phyloP scores from a whole-genome alignment of 2,888 invertebrate species.

The Tiphia femorata region DNA sequence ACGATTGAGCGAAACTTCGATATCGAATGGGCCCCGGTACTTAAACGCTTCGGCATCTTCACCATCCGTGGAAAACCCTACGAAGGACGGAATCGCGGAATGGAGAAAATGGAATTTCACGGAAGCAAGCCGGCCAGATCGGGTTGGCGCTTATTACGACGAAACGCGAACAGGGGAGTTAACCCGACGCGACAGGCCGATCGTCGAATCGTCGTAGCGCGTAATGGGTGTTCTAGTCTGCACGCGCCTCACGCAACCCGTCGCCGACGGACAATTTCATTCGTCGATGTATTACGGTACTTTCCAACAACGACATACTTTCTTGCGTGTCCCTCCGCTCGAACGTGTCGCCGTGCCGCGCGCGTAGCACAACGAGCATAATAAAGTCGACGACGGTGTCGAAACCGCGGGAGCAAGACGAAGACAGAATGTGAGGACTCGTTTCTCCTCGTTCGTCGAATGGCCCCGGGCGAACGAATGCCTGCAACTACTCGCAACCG shows the following conservation, averaged over 20 bases:
- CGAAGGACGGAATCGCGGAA: constrained; percentile 8
- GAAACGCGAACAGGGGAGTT: constrained; percentile 37
- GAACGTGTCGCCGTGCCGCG: too few species aligned
- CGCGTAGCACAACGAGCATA: neutral
- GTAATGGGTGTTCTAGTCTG: constrained; percentile 23
- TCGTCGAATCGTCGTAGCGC: constrained; percentile 29
- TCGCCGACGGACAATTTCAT: constrained; percentile 23
- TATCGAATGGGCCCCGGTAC: neutral
- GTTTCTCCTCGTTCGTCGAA: too few species aligned
- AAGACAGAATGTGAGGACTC: too few species aligned
- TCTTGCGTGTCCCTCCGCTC: constrained; percentile 26
- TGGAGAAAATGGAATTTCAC: constrained; percentile 18
- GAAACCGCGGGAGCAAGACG: too few species aligned
- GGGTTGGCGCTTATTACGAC: constrained; percentile 35
- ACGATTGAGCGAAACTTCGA: neutral
- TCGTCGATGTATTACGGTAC: constrained; percentile 24
- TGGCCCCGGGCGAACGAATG: too few species aligned
- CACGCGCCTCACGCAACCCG: constrained; percentile 34
- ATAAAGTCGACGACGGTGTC: too few species aligned
- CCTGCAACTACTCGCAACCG: too few species aligned
- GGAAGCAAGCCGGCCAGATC: constrained; percentile 9
- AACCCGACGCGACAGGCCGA: constrained; percentile 28
- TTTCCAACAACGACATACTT: constrained; percentile 40
- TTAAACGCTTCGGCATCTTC: neutral
- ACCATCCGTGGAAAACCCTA: too few species aligned